Conservation (phyloP, 2,113 vertebrate genomes). For the Oryzias javanicus region DNA sequence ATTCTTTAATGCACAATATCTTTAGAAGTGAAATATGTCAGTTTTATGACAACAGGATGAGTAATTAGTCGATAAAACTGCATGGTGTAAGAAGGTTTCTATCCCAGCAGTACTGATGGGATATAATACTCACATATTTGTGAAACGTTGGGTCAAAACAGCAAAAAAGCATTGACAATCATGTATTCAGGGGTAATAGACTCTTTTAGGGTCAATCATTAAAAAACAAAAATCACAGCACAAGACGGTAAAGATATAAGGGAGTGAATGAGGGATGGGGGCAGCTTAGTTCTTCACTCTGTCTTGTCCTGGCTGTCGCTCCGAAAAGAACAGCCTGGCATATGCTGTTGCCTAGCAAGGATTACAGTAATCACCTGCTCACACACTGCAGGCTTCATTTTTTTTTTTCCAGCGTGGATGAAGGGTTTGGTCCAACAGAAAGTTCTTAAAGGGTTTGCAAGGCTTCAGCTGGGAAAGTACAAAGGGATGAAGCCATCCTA, state of each 20-base stretch:
- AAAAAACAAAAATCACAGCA: conserved; percentile 31
- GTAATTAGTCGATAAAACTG: too few relatives aligned
- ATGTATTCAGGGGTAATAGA: conserved; percentile 6
- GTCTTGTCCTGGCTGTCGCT: conserved; percentile 51
- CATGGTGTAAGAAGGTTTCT: too few relatives aligned
- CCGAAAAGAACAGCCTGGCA: conserved; percentile 58
- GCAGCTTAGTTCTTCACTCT: conserved; percentile 47
- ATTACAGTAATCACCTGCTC: conserved; percentile 68
- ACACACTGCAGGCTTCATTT: conserved; percentile 31
- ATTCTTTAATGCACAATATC: too few relatives aligned
- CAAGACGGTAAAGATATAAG: conserved; percentile 22
- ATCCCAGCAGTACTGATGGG: too few relatives aligned
- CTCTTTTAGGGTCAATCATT: conserved; percentile 49
- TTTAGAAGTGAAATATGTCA: too few relatives aligned
- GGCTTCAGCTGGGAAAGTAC: neutral
- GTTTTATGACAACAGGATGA: too few relatives aligned
- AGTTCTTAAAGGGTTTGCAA: conserved; percentile 6
- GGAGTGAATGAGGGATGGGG: conserved; percentile 20
- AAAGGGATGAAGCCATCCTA: neutral
- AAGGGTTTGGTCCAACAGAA: conserved; percentile 18
- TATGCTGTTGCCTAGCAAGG: conserved; percentile 62
- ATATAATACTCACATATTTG: too few relatives aligned
- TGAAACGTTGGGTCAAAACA: too few relatives aligned
- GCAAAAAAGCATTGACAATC: neutral
- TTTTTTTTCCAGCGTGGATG: conserved; percentile 17